These are phyloP conservation scores for Kuschelorhynchus macadamiae DNA, from an alignment of 2,888 invertebrate genomes.

Conservation along the genomic window DNA sequence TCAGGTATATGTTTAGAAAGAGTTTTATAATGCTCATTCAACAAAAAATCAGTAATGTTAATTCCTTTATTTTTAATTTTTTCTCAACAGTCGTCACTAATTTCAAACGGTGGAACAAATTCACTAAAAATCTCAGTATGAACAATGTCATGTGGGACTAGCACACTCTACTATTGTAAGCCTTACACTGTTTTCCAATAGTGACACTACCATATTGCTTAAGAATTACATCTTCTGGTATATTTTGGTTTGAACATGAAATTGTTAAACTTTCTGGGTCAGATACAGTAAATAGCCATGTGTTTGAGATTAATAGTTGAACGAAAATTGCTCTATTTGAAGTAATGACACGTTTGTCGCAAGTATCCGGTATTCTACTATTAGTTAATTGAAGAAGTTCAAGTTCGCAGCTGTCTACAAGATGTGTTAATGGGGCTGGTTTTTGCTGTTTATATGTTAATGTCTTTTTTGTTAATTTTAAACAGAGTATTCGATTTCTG, in stretches of 20 bases:
- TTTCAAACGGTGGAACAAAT: conserved; percentile 11
- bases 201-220: conserved; percentile 6
- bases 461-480: neutral
- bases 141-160: conserved; percentile 5
- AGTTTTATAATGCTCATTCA: neutral
- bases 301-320: neutral
- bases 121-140: conserved; percentile 1
- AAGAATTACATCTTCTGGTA: neutral
- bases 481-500: neutral
- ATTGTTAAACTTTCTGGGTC: conserved; percentile 7
- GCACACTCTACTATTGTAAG: neutral
- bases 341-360: neutral
- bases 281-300: conserved; percentile 17
- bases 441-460: neutral
- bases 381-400: neutral
- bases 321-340: too few relatives aligned
- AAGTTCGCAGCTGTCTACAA: neutral
- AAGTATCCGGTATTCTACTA: neutral
- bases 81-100: neutral
- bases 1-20: conserved; percentile 13
- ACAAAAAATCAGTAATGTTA: neutral
- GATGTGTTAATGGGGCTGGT: neutral
- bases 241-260: neutral
- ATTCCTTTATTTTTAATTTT: too few relatives aligned
- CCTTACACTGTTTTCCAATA: conserved; percentile 17